Evolutionary conservation across 2,113 vertebrate species (phyloP), one percentile per base, ranked within the genome.

Genomic region (Tetraodon nigroviridis): DNA sequence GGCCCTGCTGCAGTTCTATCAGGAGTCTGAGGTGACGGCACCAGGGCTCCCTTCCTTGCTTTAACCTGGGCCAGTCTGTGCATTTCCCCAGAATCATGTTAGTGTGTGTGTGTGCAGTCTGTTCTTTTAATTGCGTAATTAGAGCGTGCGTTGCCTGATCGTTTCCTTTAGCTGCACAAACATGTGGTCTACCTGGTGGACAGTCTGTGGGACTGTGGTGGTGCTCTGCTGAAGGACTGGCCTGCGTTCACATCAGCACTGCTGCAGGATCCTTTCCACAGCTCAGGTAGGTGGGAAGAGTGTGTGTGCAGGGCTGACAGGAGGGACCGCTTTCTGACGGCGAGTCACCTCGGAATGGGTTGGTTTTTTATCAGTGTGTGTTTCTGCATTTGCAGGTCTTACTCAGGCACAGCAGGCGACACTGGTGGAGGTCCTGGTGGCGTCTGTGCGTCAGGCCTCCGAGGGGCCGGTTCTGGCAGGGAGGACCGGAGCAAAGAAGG

Each of bases 201-300:
- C 88, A 93, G 94, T 78, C 88, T 97, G 73, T 97, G 95, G 94
- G 95, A 97, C 81, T 92, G 90, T 81, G 90, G 85, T n/a, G 88
- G 89, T 17, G 71, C 71, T 60, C 85, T 95, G 59, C 84, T 97
- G 61, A 95, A 93, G 80, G 92, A 95, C 89, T 97, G 95, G 94
- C 70, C 92, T 27, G 76, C 89, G 3, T 85, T 97, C 87, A 92
- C 93, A 1, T 78, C 89, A 20, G 72, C 92, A 47, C 90, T 96
- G 3, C 80, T 94, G 75, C 83, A 90, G 76, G 84, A 89, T n/a
- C 3, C 60, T 2, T 59, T 81, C 18, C 72, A 27, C 32, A 67
- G 68, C 48, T 64, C 85, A 88, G 92, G 92, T 92, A 22, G 15
- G 13, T 21, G 29, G 2, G 37, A 22, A 18, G 45, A 41, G 20